A percentile compares a stretch with the other conserved stretches of the same genome.
Evolutionary conservation across 2,113 vertebrate genomes (phyloP).

Genomic region (Bufo gargarizans): DNA sequence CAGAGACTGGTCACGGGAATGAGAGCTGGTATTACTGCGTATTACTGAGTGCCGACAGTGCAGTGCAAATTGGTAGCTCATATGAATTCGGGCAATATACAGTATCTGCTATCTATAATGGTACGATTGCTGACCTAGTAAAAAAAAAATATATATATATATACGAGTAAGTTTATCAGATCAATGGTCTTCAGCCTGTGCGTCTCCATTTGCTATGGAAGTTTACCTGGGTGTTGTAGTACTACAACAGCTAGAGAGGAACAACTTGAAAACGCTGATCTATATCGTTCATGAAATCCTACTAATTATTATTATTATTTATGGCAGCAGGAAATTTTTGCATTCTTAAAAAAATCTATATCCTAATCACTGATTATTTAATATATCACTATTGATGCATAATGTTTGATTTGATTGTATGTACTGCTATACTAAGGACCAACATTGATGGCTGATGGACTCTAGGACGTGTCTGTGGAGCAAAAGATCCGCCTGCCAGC

Average conservation of each 20-base stretch:
- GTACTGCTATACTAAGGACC: constrained; percentile 8
- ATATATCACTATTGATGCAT: background rate
- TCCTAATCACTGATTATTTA: background rate
- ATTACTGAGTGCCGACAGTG: constrained; percentile 9
- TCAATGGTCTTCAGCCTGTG: background rate
- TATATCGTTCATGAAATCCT: background rate
- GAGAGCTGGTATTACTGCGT: background rate
- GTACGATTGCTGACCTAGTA: background rate
- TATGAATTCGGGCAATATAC: background rate
- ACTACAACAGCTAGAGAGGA: background rate
- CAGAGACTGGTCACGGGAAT: background rate
- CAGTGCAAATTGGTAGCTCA: background rate
- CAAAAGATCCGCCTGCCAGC: background rate
- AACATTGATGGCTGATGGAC: background rate
- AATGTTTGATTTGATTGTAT: background rate
- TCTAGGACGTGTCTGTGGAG: constrained; percentile 1
- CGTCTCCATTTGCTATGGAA: background rate
- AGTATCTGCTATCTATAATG: background rate
- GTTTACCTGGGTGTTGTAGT: no score
- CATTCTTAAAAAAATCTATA: background rate
- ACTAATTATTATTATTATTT: background rate
- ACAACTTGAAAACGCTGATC: background rate
- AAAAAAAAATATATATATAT: background rate
- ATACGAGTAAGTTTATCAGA: background rate
- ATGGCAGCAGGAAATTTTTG: background rate